Conservation (phyloP, 2,797 vertebrate genomes). For the Cuculus canorus region DNA sequence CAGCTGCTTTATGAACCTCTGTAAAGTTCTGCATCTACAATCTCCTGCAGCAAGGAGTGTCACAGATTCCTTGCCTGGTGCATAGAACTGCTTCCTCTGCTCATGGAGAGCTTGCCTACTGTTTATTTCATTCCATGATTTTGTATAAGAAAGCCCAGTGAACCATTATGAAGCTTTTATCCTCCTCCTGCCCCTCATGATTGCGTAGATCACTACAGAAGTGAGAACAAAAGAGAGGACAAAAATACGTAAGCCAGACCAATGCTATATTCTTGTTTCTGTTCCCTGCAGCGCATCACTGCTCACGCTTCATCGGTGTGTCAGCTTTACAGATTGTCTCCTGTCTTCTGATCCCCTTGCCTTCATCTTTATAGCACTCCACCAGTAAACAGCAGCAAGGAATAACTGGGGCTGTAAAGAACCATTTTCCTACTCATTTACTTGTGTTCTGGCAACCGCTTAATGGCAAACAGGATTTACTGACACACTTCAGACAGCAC, state of each 20-base stretch:
- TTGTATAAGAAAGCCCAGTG: not conserved
- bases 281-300: not conserved
- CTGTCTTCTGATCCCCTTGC: not conserved
- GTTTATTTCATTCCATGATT: not conserved
- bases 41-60: not conserved
- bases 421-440: conserved; percentile 4
- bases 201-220: not conserved
- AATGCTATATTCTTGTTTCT: not conserved
- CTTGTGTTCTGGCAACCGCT: not conserved
- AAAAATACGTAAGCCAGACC: not conserved
- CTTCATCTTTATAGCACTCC: not conserved
- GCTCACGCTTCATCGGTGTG: not conserved
- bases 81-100: not conserved
- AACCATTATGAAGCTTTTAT: not conserved
- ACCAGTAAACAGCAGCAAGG: not conserved
- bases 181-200: not conserved
- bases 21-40: not conserved
- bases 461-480: not conserved
- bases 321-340: not conserved
- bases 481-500: not conserved
- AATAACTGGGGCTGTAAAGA: not conserved
- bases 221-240: not conserved
- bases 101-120: not conserved
- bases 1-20: not conserved
- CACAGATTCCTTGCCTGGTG: not conserved